Base-by-base conservation (phyloP, 1,140 invertebrate species). In the Gryon sp. region DNA sequence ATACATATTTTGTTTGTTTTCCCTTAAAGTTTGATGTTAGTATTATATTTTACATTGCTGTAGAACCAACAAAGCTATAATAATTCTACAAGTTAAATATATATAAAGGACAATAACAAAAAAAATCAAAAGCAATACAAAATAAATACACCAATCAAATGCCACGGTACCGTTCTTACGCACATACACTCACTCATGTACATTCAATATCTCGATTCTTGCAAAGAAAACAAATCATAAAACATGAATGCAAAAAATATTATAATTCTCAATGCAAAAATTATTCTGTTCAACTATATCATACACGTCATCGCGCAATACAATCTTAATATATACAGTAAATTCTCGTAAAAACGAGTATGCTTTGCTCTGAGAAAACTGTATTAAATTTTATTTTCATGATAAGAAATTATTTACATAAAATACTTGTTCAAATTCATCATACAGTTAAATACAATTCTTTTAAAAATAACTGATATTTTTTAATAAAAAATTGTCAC, bases 321-420 rank as follows among this genome's bases (percentile, higher is more conserved):
- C 16, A 68, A 48, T 69, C 22, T 59, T 40, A 59, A 65, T 69
- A 76, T 76, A 9, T 70, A 76, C 73, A 76, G 62, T 55, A 57
- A 59, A 43, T 50, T n/a, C 43, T 65, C 45, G 59, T 24, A 20
- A 15, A 65, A 38, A 52, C 70, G 45, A 52, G 60, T 15, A 20
- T 20, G 2, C 36, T 48, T 45, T 48, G 32, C 66, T 11, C 20
- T n/a, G 28, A 60, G 46, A 53, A 60, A 70, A 70, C 36, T 62
- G 46, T 1, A 1, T 55, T 18, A n/a, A n/a, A n/a, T n/a, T n/a
- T n/a, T n/a, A n/a, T n/a, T n/a, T n/a, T n/a, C n/a, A n/a, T n/a
- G n/a, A n/a, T n/a, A n/a, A n/a, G n/a, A n/a, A n/a, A n/a, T n/a
- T n/a, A n/a, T n/a, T n/a, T n/a, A n/a, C n/a, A n/a, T n/a, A n/a